A percentile compares a stretch with the other conserved stretches of the same genome.
Conservation (phyloP, 2,797 vertebrate species). For the Chelon auratus region DNA sequence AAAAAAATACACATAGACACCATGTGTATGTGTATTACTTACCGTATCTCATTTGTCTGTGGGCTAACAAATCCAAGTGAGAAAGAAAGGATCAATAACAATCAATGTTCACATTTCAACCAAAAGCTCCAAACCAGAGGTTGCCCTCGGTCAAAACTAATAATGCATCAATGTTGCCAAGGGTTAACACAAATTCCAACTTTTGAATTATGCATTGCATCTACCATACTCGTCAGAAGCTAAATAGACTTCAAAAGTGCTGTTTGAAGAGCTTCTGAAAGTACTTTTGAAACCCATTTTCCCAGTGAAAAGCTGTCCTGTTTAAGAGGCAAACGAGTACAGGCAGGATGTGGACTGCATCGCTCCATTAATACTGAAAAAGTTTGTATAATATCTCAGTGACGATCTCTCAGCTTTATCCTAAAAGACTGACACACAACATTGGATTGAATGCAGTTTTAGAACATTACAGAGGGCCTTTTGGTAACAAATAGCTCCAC, state of each 20-base stretch:
- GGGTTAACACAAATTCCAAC: slow-evolving; percentile 38
- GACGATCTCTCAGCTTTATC: slow-evolving; percentile 20
- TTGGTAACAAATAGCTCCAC: slow-evolving; percentile 1
- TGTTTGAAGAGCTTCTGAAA: slow-evolving; percentile 57
- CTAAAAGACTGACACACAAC: slow-evolving; percentile 31
- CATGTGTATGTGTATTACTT: slow-evolving; percentile 77
- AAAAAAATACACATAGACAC: slow-evolving; percentile 73
- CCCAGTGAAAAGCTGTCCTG: slow-evolving; percentile 27
- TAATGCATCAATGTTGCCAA: slow-evolving; percentile 8
- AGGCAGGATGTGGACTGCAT: slow-evolving; percentile 20
- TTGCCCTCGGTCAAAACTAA: slow-evolving; percentile 11
- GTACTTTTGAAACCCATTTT: slow-evolving; percentile 62
- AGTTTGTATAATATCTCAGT: slow-evolving; percentile 18
- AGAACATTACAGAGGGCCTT: slow-evolving; percentile 12
- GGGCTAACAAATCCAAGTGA: slow-evolving; percentile 83
- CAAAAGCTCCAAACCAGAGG: slow-evolving; percentile 15
- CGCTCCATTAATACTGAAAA: slow-evolving; percentile 24
- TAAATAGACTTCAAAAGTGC: slow-evolving; percentile 52
- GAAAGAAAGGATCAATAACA: slow-evolving; percentile 80
- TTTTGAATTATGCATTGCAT: slow-evolving; percentile 54
- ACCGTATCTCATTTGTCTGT: slow-evolving; percentile 82
- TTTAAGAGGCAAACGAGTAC: slow-evolving; percentile 41
- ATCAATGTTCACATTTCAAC: slow-evolving; percentile 52
- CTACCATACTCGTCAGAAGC: slow-evolving; percentile 31
- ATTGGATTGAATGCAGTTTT: slow-evolving; percentile 10